Percentiles rank a stretch among this genome's conserved stretches.
These are phyloP conservation scores for Paracentrotus lividus DNA, from an alignment of 53 echinoderm and acorn worm species.

Conservation along the genomic window DNA sequence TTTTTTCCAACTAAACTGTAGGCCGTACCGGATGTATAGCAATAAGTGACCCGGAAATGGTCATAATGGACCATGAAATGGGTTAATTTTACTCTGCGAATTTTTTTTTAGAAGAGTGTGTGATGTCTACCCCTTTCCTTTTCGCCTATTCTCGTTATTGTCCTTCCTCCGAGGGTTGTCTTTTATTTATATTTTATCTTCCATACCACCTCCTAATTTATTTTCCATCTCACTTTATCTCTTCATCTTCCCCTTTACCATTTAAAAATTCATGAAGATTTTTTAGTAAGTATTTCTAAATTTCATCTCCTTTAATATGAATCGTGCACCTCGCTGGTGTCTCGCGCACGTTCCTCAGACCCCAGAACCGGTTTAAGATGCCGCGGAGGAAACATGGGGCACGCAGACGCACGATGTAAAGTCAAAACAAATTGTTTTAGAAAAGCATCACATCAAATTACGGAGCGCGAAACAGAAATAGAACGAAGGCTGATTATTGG, in stretches of 20 bases:
- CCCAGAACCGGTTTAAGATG: slow-evolving; percentile 32
- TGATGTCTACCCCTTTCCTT: neutral
- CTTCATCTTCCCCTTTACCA: neutral
- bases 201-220: no score
- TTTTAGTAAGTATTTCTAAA: neutral
- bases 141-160: neutral
- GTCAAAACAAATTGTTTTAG: slow-evolving; percentile 26
- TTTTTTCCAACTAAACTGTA: no score
- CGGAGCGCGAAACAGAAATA: neutral
- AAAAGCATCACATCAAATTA: slow-evolving; percentile 42
- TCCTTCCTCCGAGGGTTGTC: neutral
- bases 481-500: slow-evolving; percentile 24
- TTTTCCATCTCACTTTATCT: neutral
- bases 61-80: no score
- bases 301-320: neutral
- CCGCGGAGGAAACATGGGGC: slow-evolving; percentile 19
- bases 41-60: no score
- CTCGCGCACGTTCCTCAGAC: neutral
- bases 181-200: neutral
- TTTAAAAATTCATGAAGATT: neutral
- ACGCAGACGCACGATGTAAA: slow-evolving; percentile 15
- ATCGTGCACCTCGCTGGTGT: neutral
- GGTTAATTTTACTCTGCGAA: no score
- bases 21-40: no score
- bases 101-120: no score